Conservation (phyloP, 2,113 vertebrate species). For the Scomber scombrus region DNA sequence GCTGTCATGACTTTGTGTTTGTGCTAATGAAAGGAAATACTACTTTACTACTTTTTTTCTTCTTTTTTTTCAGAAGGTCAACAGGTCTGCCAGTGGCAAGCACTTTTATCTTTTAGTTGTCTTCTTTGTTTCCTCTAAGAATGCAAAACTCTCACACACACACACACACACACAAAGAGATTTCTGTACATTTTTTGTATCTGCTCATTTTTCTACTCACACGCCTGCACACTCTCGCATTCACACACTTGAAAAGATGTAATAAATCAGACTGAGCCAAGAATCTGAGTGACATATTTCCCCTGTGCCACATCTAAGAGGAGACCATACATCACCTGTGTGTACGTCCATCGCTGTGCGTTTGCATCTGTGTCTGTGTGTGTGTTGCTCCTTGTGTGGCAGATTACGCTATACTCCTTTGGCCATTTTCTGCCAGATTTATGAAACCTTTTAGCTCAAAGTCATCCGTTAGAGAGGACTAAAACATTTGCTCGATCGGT, state of each 20-base stretch:
- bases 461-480: conserved; percentile 25
- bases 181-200: not conserved
- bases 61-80: conserved; percentile 43
- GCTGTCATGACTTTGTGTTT: conserved; percentile 55
- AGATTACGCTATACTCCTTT: not conserved
- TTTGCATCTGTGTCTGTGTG: not conserved
- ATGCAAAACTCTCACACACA: not conserved
- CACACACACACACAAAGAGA: not conserved
- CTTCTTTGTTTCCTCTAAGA: conserved; percentile 24
- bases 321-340: conserved; percentile 37
- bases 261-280: conserved; percentile 39
- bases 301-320: conserved; percentile 32
- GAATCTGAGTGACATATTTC: conserved; percentile 39
- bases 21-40: conserved; percentile 60
- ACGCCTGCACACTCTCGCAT: not conserved
- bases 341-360: not conserved
- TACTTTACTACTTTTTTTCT: conserved; percentile 14
- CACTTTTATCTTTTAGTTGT: conserved; percentile 2
- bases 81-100: not conserved
- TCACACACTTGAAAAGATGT: not conserved
- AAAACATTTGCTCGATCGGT: not conserved
- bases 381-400: not conserved
- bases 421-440: conserved; percentile 35
- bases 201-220: not conserved
- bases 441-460: conserved; percentile 41